phyloP scores from a whole-genome alignment of 2,113 vertebrate genomes.

The Podocnemis expansa region DNA sequence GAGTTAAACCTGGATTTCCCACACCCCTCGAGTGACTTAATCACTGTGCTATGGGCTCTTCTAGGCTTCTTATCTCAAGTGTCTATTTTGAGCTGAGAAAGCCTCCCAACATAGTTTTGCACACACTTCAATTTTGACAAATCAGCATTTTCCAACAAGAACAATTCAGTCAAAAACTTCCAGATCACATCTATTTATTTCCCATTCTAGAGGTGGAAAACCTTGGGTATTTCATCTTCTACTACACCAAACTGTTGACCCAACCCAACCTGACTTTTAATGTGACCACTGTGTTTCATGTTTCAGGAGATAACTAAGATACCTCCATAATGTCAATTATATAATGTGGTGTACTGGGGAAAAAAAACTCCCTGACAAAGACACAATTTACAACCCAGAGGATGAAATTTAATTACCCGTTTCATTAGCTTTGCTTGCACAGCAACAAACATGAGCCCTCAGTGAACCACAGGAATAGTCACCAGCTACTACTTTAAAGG shows the following conservation, averaged over 20 bases:
- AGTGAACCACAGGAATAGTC: slow-evolving; percentile 58
- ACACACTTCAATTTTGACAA: not conserved
- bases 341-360: not conserved
- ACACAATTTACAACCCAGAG: slow-evolving; percentile 61
- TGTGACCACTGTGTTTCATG: not conserved
- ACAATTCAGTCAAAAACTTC: not conserved
- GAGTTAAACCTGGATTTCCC: not conserved
- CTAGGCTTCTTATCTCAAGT: not conserved
- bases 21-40: not conserved
- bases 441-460: slow-evolving; percentile 43
- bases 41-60: not conserved
- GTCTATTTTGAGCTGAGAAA: not conserved
- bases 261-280: not conserved
- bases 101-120: not conserved
- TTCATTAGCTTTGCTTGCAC: slow-evolving; percentile 65
- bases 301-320: not conserved
- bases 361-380: not conserved
- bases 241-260: not conserved
- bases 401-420: slow-evolving; percentile 67
- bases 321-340: not conserved
- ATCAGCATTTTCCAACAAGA: not conserved
- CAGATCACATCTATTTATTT: not conserved
- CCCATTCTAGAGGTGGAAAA: not conserved
- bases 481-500: slow-evolving; percentile 33
- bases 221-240: not conserved